A percentile compares a stretch with the other conserved stretches of the same genome.
Conservation (phyloP, 2,888 invertebrate species). For the Phania funesta region DNA sequence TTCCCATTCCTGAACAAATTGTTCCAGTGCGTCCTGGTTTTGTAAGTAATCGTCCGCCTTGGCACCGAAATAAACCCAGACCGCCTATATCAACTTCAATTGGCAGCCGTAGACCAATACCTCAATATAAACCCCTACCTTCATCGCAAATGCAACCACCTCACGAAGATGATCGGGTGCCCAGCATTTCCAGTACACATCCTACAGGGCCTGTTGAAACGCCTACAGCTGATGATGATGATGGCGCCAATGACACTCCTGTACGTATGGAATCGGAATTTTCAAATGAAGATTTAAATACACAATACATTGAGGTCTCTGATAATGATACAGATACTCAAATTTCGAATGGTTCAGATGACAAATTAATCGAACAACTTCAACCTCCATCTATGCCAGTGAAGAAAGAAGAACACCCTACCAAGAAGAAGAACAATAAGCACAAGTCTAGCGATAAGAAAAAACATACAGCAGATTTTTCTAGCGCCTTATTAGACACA, state of each 20-base stretch:
- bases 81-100: constrained; percentile 77
- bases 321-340: constrained; percentile 72
- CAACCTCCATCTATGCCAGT: constrained; percentile 65
- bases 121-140: constrained; percentile 84
- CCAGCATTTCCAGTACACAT: constrained; percentile 17
- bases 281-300: constrained; percentile 75
- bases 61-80: constrained; percentile 84
- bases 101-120: constrained; percentile 82
- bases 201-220: constrained; percentile 14
- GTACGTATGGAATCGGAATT: constrained; percentile 76
- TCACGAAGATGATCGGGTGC: constrained; percentile 69
- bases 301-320: constrained; percentile 76
- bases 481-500: constrained; percentile 76
- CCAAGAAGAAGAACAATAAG: constrained; percentile 76
- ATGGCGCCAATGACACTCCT: constrained; percentile 62
- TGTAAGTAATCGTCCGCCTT: constrained; percentile 83
- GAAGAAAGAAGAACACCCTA: constrained; percentile 75
- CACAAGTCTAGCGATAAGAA: constrained; percentile 73
- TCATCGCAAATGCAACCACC: constrained; percentile 79
- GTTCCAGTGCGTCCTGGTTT: constrained; percentile 85
- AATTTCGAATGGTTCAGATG: constrained; percentile 65
- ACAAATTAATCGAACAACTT: constrained; percentile 70
- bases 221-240: constrained; percentile 37
- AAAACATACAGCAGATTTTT: constrained; percentile 69
- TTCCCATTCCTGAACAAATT: constrained; percentile 88